Percentiles rank a stretch among this genome's conserved stretches.
These are phyloP conservation scores for Arenaria interpres DNA, from an alignment of 2,113 vertebrate species.

Conservation along the genomic window DNA sequence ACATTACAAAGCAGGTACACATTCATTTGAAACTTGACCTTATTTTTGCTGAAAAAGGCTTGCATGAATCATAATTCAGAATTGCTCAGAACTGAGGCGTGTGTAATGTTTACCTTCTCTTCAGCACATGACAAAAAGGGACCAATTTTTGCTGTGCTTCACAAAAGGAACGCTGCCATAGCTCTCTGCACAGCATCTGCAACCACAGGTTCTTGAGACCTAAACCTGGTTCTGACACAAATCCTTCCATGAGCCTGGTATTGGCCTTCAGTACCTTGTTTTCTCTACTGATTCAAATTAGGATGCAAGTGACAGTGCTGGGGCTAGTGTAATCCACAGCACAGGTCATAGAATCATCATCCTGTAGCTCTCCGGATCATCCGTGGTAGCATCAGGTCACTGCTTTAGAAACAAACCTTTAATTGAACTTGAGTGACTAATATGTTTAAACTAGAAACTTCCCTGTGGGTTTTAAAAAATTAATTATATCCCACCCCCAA, in stretches of 20 bases:
- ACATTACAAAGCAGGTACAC: not conserved
- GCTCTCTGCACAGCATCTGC: not conserved
- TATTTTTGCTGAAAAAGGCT: not conserved
- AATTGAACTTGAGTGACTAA: conserved; percentile 39
- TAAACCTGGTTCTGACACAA: not conserved
- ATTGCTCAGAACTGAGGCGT: not conserved
- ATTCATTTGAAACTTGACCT: not conserved
- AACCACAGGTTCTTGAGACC: not conserved
- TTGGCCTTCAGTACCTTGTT: not conserved
- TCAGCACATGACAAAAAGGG: not conserved
- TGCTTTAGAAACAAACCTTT: not conserved
- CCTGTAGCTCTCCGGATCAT: not conserved
- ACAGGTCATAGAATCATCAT: not conserved
- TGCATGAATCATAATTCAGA: not conserved
- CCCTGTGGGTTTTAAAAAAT: conserved; percentile 39
- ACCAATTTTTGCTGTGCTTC: not conserved
- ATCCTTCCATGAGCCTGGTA: not conserved
- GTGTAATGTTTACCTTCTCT: not conserved
- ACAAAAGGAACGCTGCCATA: rapidly evolving
- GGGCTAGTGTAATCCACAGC: not conserved
- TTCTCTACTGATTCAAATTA: not conserved
- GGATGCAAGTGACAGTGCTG: not conserved
- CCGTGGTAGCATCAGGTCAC: not conserved
- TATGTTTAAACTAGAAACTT: conserved; percentile 33
- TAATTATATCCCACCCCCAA: conserved; percentile 38